Evolutionary conservation across 2,113 vertebrate species (phyloP).

Genomic region (Paramisgurnus dabryanus): DNA sequence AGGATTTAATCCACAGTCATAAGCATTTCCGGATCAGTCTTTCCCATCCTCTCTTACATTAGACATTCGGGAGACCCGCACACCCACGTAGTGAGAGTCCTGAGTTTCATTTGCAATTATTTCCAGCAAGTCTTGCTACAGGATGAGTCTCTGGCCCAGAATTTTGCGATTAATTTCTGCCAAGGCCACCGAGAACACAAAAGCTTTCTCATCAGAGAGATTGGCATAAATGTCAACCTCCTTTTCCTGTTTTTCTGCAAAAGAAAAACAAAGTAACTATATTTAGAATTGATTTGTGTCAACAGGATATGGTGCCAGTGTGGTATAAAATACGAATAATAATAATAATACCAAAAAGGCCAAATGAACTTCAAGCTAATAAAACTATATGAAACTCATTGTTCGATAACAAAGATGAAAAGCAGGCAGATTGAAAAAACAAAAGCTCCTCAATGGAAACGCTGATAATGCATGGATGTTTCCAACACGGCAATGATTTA

Average conservation of each 20-base stretch:
- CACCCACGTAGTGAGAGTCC: conserved; percentile 61
- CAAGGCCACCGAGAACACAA: conserved; percentile 97
- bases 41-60: conserved; percentile 34
- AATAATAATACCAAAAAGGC: background rate
- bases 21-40: conserved; percentile 5
- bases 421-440: conserved; percentile 2
- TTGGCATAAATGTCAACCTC: conserved; percentile 97
- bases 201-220: conserved; percentile 97
- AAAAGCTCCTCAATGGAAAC: background rate
- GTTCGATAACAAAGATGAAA: background rate
- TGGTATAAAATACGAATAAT: background rate
- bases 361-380: background rate
- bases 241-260: conserved; percentile 95
- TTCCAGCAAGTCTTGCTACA: conserved; percentile 62
- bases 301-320: background rate
- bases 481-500: conserved; percentile 49
- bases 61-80: conserved; percentile 55
- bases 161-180: conserved; percentile 99
- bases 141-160: conserved; percentile 94
- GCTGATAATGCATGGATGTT: conserved; percentile 17
- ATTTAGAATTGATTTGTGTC: background rate
- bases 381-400: background rate
- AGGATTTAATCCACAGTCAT: background rate
- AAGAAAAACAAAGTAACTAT: conserved; percentile 45
- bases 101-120: conserved; percentile 59